Conservation (phyloP, 92 coral and sea anemone genomes). For the Scolanthus callimorphus region DNA sequence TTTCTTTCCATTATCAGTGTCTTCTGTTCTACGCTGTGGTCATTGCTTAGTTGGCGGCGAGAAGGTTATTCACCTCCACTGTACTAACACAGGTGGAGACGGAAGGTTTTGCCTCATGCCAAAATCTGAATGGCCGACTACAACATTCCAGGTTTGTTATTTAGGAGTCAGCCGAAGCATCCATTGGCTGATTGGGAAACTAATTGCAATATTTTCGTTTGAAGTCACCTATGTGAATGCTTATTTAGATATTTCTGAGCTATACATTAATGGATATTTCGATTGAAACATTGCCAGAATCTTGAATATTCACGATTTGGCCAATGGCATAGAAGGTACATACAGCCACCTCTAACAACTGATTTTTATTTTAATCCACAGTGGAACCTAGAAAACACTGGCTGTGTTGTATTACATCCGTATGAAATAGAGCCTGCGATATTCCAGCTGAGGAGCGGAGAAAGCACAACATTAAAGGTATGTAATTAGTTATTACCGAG, state of each 20-base stretch:
- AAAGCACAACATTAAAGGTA: constrained; percentile 70
- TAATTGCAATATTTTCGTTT: too few relatives aligned
- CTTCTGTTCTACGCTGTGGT: constrained; percentile 77
- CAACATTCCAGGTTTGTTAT: constrained; percentile 73
- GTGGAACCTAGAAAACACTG: constrained; percentile 85
- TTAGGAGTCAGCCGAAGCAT: too few relatives aligned
- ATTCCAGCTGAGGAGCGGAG: constrained; percentile 74
- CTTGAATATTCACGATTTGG: too few relatives aligned
- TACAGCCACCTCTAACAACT: too few relatives aligned
- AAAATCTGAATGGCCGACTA: constrained; percentile 81
- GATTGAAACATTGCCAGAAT: too few relatives aligned
- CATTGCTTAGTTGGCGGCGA: constrained; percentile 91
- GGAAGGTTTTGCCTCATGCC: constrained; percentile 86
- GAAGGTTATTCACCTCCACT: constrained; percentile 56
- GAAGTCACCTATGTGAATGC: too few relatives aligned
- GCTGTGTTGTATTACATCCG: constrained; percentile 56
- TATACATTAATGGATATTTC: too few relatives aligned
- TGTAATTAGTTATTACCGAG: too few relatives aligned
- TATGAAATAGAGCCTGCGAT: constrained; percentile 88
- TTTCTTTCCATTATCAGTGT: constrained; percentile 48
- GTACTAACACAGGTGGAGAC: constrained; percentile 85
- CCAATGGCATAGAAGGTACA: too few relatives aligned
- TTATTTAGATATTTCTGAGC: too few relatives aligned
- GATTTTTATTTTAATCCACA: constrained; percentile 27
- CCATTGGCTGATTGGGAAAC: too few relatives aligned